Percentiles rank a stretch among this genome's conserved stretches.
Evolutionary conservation across 2,888 invertebrate genomes (phyloP).

Genomic region (Tachina fera): DNA sequence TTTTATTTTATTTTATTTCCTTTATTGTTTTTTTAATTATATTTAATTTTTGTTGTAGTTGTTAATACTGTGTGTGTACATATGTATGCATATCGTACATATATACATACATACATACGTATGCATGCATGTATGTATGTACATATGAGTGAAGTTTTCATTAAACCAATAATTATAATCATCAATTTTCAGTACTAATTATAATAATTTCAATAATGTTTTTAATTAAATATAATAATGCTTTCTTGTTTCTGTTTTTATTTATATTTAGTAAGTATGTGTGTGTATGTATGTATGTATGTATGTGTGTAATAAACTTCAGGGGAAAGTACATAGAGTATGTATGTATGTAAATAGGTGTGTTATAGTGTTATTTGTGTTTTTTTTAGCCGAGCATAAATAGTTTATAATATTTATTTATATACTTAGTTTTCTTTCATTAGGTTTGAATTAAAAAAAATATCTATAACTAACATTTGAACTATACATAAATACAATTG

Average conservation of each 20-base stretch:
- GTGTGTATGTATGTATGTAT: too few species aligned
- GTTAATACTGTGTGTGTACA: constrained; percentile 64
- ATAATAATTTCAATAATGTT: constrained; percentile 57
- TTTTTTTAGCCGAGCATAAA: constrained; percentile 54
- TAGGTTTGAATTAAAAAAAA: constrained; percentile 12
- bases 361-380: constrained; percentile 13
- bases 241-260: constrained; percentile 4
- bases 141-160: constrained; percentile 26
- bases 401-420: constrained; percentile 26
- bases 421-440: constrained; percentile 19
- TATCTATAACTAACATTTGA: constrained; percentile 47
- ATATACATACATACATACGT: not conserved
- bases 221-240: constrained; percentile 39
- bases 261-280: too few species aligned
- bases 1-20: constrained; percentile 42
- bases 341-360: not conserved
- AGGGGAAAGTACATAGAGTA: constrained; percentile 44
- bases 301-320: constrained; percentile 20
- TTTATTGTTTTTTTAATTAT: constrained; percentile 20
- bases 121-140: constrained; percentile 10
- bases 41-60: constrained; percentile 33
- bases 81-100: constrained; percentile 1
- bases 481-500: constrained; percentile 63
- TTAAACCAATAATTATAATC: constrained; percentile 42
- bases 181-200: constrained; percentile 50